phyloP scores from a whole-genome alignment of 2,797 vertebrate genomes.

The Sebastes nivosus region DNA sequence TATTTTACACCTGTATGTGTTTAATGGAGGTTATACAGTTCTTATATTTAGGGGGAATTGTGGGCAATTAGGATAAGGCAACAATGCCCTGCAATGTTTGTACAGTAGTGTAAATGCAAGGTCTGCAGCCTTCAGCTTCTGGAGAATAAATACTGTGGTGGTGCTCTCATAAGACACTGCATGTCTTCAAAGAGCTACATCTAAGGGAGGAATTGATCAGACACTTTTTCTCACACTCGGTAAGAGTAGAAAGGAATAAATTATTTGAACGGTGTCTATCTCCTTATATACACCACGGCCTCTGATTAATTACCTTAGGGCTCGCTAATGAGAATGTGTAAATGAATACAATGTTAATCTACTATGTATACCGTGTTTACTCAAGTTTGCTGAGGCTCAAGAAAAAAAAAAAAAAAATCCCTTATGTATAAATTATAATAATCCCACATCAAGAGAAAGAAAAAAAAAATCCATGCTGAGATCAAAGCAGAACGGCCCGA shows the following conservation, averaged over 20 bases:
- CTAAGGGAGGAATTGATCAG: conserved; percentile 79
- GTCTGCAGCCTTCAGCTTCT: conserved; percentile 55
- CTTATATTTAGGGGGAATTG: conserved; percentile 32
- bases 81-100: conserved; percentile 51
- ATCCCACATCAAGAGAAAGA: conserved; percentile 77
- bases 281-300: conserved; percentile 57
- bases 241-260: conserved; percentile 73
- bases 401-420: conserved; percentile 76
- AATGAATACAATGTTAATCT: conserved; percentile 82
- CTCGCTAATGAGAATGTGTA: conserved; percentile 83
- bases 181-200: conserved; percentile 76
- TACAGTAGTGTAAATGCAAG: conserved; percentile 38
- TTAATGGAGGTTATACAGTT: conserved; percentile 32
- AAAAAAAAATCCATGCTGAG: conserved; percentile 70
- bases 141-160: conserved; percentile 57
- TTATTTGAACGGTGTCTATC: conserved; percentile 73
- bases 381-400: conserved; percentile 76
- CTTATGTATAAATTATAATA: conserved; percentile 87
- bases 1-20: conserved; percentile 27
- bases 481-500: conserved; percentile 79
- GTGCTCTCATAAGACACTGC: conserved; percentile 63
- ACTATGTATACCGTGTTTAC: conserved; percentile 79
- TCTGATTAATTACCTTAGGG: conserved; percentile 81
- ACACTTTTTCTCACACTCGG: conserved; percentile 76
- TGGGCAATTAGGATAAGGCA: conserved; percentile 39